phyloP scores from a whole-genome alignment of 2,797 vertebrate genomes.

The Numenius phaeopus region DNA sequence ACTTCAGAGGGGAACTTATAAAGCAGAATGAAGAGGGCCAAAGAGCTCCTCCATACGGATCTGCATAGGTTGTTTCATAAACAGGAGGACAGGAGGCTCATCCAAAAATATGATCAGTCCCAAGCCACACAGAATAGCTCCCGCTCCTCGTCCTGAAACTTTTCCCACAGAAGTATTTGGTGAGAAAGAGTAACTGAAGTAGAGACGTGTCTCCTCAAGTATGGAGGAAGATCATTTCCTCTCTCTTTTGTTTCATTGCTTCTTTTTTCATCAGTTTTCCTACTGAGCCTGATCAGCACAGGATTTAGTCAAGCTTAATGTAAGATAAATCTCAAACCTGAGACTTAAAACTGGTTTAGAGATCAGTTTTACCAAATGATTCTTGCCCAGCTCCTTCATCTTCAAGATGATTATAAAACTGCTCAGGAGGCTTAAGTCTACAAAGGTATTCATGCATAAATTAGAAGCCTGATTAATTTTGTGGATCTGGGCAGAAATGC shows the following conservation, averaged over 20 bases:
- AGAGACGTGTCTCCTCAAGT: neutral
- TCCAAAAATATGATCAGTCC: neutral
- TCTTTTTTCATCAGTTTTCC: neutral
- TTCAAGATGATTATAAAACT: neutral
- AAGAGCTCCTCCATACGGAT: neutral
- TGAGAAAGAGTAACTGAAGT: neutral
- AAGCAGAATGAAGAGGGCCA: neutral
- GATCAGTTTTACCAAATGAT: neutral
- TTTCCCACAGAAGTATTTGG: neutral
- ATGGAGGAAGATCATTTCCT: neutral
- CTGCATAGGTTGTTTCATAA: neutral
- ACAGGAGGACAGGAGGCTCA: rapidly evolving
- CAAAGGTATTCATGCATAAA: neutral
- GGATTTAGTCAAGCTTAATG: neutral
- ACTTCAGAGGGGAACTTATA: neutral
- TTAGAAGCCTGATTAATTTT: neutral
- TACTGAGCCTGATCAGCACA: neutral
- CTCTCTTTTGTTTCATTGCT: neutral
- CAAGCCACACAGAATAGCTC: neutral
- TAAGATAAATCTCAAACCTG: neutral
- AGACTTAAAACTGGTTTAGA: neutral
- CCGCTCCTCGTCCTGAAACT: neutral
- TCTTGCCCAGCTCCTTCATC: neutral
- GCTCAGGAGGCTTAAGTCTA: neutral
- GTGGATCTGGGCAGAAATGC: neutral